Evolutionary conservation across 2,113 vertebrate species (phyloP).

Genomic region (Lophotis ruficrista): DNA sequence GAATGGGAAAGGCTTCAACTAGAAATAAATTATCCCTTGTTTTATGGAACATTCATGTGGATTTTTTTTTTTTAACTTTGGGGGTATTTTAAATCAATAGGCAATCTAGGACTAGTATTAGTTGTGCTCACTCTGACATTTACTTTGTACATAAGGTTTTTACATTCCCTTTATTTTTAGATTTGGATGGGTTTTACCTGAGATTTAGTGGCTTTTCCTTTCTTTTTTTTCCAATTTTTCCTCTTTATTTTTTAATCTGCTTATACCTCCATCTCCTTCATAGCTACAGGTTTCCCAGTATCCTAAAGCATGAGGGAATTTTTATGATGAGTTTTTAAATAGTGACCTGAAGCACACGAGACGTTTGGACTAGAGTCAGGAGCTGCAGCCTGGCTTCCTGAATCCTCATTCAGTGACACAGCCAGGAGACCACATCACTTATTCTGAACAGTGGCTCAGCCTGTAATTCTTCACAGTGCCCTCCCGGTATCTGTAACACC

Average conservation of each 20-base stretch:
- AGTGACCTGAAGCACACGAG: neutral
- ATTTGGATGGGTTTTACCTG: neutral
- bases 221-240: neutral
- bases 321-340: neutral
- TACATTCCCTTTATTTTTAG: neutral
- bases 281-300: neutral
- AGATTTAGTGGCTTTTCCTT: neutral
- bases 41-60: neutral
- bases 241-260: neutral
- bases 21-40: neutral
- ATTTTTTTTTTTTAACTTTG: neutral
- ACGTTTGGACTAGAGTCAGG: neutral
- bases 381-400: neutral
- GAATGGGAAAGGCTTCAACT: neutral
- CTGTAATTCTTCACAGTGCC: neutral
- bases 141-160: neutral
- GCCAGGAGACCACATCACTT: neutral
- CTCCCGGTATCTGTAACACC: rapidly evolving
- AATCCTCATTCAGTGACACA: neutral
- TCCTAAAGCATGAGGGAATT: neutral
- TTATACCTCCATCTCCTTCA: neutral
- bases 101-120: neutral
- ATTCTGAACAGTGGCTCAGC: neutral
- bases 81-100: neutral
- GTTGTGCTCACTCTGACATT: constrained; percentile 13